Evolutionary conservation across 2,888 invertebrate genomes (phyloP).

Genomic region (Arenicola marina): DNA sequence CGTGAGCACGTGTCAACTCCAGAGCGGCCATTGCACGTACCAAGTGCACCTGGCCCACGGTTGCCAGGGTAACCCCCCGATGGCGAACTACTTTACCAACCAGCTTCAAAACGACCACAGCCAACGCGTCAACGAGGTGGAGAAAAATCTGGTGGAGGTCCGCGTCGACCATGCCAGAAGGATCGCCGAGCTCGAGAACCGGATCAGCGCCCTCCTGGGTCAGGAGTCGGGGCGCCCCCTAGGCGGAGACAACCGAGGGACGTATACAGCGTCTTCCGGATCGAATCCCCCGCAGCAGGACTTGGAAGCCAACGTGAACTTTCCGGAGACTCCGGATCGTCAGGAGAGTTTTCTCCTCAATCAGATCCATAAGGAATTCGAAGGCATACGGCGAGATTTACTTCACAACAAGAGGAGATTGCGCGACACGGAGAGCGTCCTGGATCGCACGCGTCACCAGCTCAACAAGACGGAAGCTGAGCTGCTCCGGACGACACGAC

Average conservation of each 20-base stretch:
- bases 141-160: constrained; percentile 9
- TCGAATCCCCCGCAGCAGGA: too few species aligned
- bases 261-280: too few species aligned
- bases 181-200: constrained; percentile 19
- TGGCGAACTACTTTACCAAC: too few species aligned
- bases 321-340: constrained; percentile 8
- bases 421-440: constrained; percentile 4
- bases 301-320: neutral
- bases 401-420: neutral
- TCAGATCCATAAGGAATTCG: constrained; percentile 22
- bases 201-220: constrained; percentile 9
- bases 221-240: too few species aligned
- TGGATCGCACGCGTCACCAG: constrained; percentile 7
- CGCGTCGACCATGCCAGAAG: constrained; percentile 12
- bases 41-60: neutral
- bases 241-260: too few species aligned
- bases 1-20: neutral
- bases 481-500: constrained; percentile 4
- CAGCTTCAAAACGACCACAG: neutral
- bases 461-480: constrained; percentile 15
- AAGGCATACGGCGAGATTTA: constrained; percentile 15
- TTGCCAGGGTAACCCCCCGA: neutral
- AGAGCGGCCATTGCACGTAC: neutral
- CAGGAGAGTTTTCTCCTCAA: constrained; percentile 25
- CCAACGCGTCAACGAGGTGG: constrained; percentile 74